Base-by-base conservation (phyloP, 2,797 vertebrate genomes). In the Aeoliscus strigatus region DNA sequence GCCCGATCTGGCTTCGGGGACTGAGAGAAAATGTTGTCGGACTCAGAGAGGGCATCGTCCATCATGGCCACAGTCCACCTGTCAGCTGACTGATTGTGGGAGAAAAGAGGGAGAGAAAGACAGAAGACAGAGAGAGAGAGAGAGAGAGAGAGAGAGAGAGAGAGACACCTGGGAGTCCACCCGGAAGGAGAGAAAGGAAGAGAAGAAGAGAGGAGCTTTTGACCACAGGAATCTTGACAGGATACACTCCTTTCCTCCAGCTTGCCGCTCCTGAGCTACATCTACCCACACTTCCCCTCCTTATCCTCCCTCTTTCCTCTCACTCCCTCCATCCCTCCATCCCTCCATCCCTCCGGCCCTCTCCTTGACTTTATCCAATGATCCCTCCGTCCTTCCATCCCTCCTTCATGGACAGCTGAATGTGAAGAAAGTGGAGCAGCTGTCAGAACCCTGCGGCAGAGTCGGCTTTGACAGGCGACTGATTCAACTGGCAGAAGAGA, bases 21-120 rank as follows among this genome's bases (percentile, higher is more conserved):
- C 77, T 39, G 86, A 88, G 86, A 86, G 85, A 89, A 89, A 89
- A 89, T 88, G 85, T 89, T 88, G 87, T 89, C 85, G 71, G 84
- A 86, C 83, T 87, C 61, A n/a, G 78, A 84, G 83, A 86, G 85
- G 75, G 85, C 77, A 86, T 86, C 83, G 84, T 87, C 80, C 80
- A 88, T 88, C 87, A 89, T 73, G 65, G 73, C 79, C 73, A 75
- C 70, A 43, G 73, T 74, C 59, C 30, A 48, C 76, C 79, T 87
- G 86, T 85, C 88, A 82, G 82, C 59, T 4, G 24, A 68, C 76
- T 73, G 77, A 87, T 81, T 81, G 81, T 80, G 76, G 67, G 68
- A 75, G 73, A 80, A 79, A 71, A 77, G 66, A 67, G 69, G 63
- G 68, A 61, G 62, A 68, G 38, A 51, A 24, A 31, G 17, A 39